Evolutionary conservation across 2,888 invertebrate genomes (phyloP).

Genomic region (Bhutanitis thaidina): DNA sequence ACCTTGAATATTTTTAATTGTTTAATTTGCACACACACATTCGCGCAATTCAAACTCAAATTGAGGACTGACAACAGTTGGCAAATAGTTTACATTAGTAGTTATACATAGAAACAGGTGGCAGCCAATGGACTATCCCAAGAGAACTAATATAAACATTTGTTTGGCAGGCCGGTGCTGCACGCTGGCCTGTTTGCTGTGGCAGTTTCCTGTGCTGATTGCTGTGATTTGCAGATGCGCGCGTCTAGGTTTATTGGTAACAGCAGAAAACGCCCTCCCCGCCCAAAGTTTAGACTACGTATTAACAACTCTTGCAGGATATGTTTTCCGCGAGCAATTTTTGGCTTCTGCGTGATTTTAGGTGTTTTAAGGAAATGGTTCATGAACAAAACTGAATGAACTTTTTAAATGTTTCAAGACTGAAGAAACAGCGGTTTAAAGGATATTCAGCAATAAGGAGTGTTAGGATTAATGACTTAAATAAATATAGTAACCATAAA

Average conservation of each 20-base stretch:
- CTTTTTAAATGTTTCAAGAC: slow-evolving; percentile 25
- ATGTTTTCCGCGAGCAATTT: slow-evolving; percentile 17
- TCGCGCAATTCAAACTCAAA: neutral
- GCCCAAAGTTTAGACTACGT: slow-evolving; percentile 35
- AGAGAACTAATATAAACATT: slow-evolving; percentile 63
- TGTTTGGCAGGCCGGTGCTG: slow-evolving; percentile 80
- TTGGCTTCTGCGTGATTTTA: slow-evolving; percentile 6
- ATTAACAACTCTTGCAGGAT: slow-evolving; percentile 26
- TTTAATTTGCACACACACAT: neutral
- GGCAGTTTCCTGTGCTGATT: slow-evolving; percentile 76
- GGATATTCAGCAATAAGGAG: slow-evolving; percentile 7
- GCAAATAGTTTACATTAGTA: neutral
- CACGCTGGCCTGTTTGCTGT: slow-evolving; percentile 78
- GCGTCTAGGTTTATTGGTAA: slow-evolving; percentile 61
- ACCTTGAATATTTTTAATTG: neutral
- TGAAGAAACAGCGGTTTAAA: slow-evolving; percentile 5
- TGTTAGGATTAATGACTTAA: slow-evolving; percentile 9
- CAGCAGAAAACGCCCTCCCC: slow-evolving; percentile 46
- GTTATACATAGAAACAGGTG: neutral
- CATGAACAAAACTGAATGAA: neutral
- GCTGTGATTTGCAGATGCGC: slow-evolving; percentile 72
- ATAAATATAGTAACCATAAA: slow-evolving; percentile 15
- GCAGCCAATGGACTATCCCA: slow-evolving; percentile 24
- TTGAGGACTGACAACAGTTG: neutral
- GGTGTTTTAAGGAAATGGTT: slow-evolving; percentile 18